Conservation (phyloP, 2,797 vertebrate species). For the Anguilla megastoma region DNA sequence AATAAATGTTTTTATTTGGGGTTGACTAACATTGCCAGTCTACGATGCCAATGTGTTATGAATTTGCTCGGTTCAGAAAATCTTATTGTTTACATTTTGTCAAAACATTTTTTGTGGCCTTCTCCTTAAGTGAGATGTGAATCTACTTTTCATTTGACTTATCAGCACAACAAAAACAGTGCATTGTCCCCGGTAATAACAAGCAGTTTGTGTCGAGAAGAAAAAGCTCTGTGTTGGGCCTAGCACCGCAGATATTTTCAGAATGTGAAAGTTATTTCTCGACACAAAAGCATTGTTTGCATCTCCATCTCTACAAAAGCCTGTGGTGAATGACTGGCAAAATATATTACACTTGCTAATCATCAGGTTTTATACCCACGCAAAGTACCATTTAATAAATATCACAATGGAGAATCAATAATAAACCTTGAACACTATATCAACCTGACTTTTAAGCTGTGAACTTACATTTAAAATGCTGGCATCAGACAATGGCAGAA, state of each 20-base stretch:
- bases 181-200: slow-evolving; percentile 75
- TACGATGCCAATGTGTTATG: not conserved
- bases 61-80: slow-evolving; percentile 36
- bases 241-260: slow-evolving; percentile 74
- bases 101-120: slow-evolving; percentile 49
- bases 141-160: slow-evolving; percentile 55
- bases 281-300: slow-evolving; percentile 67
- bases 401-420: not conserved
- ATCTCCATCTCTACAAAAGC: slow-evolving; percentile 45
- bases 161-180: slow-evolving; percentile 59
- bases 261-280: slow-evolving; percentile 69
- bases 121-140: slow-evolving; percentile 27
- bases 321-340: slow-evolving; percentile 48
- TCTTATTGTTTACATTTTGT: slow-evolving; percentile 41
- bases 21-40: slow-evolving; percentile 28
- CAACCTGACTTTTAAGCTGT: not conserved
- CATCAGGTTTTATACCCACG: not conserved
- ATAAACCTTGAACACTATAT: not conserved
- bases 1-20: slow-evolving; percentile 38
- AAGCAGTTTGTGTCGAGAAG: slow-evolving; percentile 72
- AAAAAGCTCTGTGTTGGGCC: slow-evolving; percentile 74
- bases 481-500: not conserved
- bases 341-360: slow-evolving; percentile 12
- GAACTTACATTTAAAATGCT: not conserved
- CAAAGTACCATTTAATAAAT: not conserved